A percentile compares a stretch with the other conserved stretches of the same genome.
Evolutionary conservation across 1,140 invertebrate genomes (phyloP).

Genomic region (Lepidotrigona ventralis): DNA sequence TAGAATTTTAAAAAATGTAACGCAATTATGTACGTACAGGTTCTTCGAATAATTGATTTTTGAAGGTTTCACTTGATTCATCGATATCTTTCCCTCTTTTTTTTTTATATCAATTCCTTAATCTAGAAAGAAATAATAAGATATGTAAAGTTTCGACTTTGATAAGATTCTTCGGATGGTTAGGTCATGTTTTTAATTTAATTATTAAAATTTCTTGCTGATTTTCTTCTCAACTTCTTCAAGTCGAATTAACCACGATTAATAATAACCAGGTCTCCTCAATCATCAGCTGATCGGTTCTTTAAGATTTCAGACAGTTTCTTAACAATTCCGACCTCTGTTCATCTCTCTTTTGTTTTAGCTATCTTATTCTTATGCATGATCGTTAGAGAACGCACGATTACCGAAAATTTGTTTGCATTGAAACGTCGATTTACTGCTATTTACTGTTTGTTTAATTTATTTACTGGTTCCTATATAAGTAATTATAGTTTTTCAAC

Average conservation of each 20-base stretch:
- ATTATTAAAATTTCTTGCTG: not conserved
- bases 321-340: constrained; percentile 4
- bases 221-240: not conserved
- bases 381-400: not conserved
- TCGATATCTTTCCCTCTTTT: too few relatives aligned
- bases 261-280: not conserved
- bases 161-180: not conserved
- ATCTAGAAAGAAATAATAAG: not conserved
- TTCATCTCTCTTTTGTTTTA: not conserved
- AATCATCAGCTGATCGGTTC: not conserved
- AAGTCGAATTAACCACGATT: not conserved
- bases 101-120: not conserved
- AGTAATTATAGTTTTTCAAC: too few relatives aligned
- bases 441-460: too few relatives aligned
- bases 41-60: too few relatives aligned
- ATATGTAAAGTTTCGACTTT: not conserved
- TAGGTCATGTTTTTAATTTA: not conserved
- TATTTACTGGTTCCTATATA: too few relatives aligned
- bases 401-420: not conserved
- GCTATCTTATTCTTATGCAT: not conserved
- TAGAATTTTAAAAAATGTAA: too few relatives aligned
- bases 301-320: not conserved
- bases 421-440: not conserved
- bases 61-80: too few relatives aligned
- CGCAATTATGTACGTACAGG: too few relatives aligned